Evolutionary conservation across 2,797 vertebrate species (phyloP).

Genomic region (Cuculus canorus): DNA sequence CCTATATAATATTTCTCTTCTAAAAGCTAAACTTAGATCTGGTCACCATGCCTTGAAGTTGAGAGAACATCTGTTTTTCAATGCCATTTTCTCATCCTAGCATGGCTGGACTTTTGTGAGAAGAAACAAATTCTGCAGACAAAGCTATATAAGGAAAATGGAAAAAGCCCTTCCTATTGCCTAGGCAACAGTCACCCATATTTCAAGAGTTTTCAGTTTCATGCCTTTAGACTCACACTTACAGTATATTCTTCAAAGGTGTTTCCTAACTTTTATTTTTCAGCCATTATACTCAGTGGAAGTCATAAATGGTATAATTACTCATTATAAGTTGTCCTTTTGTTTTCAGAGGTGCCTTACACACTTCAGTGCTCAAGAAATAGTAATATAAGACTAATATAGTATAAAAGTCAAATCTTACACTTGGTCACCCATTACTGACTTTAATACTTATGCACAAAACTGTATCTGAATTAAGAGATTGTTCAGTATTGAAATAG

Average conservation of each 20-base stretch:
- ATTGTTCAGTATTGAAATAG: neutral
- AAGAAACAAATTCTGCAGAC: neutral
- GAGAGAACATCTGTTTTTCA: neutral
- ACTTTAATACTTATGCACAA: neutral
- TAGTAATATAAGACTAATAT: neutral
- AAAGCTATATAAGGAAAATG: neutral
- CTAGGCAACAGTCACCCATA: conserved; percentile 15
- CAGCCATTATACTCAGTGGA: neutral
- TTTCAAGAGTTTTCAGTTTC: neutral
- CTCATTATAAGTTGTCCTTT: neutral
- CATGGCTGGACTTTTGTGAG: neutral
- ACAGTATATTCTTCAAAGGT: neutral
- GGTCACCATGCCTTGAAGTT: neutral
- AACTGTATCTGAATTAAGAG: neutral
- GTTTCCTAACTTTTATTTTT: conserved; percentile 24
- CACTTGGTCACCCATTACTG: neutral
- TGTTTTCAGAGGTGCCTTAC: neutral
- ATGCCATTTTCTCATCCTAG: neutral
- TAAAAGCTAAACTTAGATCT: neutral
- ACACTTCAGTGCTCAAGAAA: neutral
- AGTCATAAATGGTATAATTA: neutral
- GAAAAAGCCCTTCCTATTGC: neutral
- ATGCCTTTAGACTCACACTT: neutral
- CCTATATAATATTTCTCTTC: neutral
- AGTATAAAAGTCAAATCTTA: neutral